phyloP scores from a whole-genome alignment of 2,888 invertebrate genomes.

The Pyrrhia umbra region DNA sequence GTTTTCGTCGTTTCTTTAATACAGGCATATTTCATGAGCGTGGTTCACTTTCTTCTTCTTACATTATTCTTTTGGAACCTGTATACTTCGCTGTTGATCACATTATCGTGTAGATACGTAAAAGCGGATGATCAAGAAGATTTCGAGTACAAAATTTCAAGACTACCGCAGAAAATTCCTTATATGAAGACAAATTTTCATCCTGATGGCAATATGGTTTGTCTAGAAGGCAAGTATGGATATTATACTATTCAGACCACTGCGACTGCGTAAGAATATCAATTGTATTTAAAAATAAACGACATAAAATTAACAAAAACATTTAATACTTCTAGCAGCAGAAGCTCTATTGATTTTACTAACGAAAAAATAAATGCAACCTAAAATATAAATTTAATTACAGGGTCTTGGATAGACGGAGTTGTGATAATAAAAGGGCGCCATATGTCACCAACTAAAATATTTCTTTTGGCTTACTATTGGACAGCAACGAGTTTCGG shows the following conservation, averaged over 20 bases:
- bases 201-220: slow-evolving; percentile 82
- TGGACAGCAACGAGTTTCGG: slow-evolving; percentile 86
- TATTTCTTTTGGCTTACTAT: slow-evolving; percentile 85
- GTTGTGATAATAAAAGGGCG: slow-evolving; percentile 71
- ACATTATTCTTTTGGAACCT: slow-evolving; percentile 86
- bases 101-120: slow-evolving; percentile 82
- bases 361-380: neutral
- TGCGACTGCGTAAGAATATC: neutral
- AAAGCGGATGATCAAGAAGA: slow-evolving; percentile 70
- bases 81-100: slow-evolving; percentile 83
- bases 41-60: slow-evolving; percentile 85
- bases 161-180: slow-evolving; percentile 68
- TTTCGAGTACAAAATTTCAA: slow-evolving; percentile 66
- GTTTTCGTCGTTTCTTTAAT: slow-evolving; percentile 63
- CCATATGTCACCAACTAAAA: slow-evolving; percentile 75
- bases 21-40: slow-evolving; percentile 88
- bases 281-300: neutral
- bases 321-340: neutral
- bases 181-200: slow-evolving; percentile 74
- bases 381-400: slow-evolving; percentile 9
- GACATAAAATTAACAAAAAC: neutral
- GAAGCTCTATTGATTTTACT: neutral
- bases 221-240: slow-evolving; percentile 72
- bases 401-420: slow-evolving; percentile 85
- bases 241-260: neutral